phyloP scores from a whole-genome alignment of 1,140 invertebrate genomes.

The Galleria mellonella region DNA sequence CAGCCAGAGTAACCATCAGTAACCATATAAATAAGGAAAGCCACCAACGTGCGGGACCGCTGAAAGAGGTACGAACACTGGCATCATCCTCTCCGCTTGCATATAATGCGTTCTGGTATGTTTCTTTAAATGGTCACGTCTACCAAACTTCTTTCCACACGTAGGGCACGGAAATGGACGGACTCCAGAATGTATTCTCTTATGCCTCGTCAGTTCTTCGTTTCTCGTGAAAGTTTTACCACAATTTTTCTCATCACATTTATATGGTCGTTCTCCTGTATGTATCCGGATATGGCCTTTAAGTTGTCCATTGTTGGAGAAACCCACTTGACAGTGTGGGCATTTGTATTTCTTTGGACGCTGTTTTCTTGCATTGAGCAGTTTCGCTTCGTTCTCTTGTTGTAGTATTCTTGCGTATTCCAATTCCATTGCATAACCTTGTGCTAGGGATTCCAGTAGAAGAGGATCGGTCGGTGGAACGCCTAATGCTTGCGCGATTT shows the following conservation, averaged over 20 bases:
- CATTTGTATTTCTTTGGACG: slow-evolving; percentile 92
- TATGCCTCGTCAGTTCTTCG: slow-evolving; percentile 93
- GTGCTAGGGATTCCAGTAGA: slow-evolving; percentile 70
- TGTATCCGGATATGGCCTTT: slow-evolving; percentile 94
- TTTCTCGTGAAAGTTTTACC: slow-evolving; percentile 94
- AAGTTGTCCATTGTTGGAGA: slow-evolving; percentile 94
- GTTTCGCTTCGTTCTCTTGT: slow-evolving; percentile 79
- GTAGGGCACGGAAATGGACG: slow-evolving; percentile 85
- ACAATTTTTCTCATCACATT: slow-evolving; percentile 88
- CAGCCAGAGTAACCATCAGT: slow-evolving; percentile 20
- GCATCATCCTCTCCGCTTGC: slow-evolving; percentile 72
- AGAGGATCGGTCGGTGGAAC: slow-evolving; percentile 70
- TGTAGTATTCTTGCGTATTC: slow-evolving; percentile 80
- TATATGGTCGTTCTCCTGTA: slow-evolving; percentile 92
- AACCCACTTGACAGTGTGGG: slow-evolving; percentile 90
- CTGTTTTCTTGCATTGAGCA: slow-evolving; percentile 81
- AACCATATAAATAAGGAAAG: slow-evolving; percentile 68
- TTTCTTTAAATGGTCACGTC: slow-evolving; percentile 92
- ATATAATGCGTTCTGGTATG: slow-evolving; percentile 83
- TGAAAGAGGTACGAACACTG: slow-evolving; percentile 66
- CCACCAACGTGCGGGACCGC: slow-evolving; percentile 53
- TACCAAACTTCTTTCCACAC: slow-evolving; percentile 91
- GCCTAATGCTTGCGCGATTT: slow-evolving; percentile 69
- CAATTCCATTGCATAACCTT: slow-evolving; percentile 77
- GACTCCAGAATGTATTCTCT: slow-evolving; percentile 90